Conservation (phyloP, 1,140 invertebrate species). For the Theocolax elegans region DNA sequence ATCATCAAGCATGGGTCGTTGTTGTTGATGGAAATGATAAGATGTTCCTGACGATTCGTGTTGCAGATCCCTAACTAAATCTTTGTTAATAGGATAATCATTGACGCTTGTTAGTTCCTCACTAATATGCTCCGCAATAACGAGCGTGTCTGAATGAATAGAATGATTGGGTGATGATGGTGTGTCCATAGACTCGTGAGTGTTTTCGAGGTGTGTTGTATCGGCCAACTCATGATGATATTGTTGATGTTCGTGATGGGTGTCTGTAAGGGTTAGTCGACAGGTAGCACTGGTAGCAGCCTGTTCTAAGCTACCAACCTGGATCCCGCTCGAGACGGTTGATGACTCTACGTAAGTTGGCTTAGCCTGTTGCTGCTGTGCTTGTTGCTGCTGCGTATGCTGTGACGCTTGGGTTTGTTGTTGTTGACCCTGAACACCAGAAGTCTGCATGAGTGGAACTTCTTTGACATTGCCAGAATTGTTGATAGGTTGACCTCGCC, state of each 20-base stretch:
- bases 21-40: constrained; percentile 32
- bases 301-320: constrained; percentile 67
- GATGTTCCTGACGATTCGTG: constrained; percentile 42
- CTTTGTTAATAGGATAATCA: constrained; percentile 39
- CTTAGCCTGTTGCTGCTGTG: constrained; percentile 9
- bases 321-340: constrained; percentile 66
- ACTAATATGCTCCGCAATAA: constrained; percentile 37
- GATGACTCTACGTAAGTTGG: constrained; percentile 67
- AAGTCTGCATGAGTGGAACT: constrained; percentile 51
- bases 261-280: constrained; percentile 65
- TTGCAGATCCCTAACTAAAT: constrained; percentile 36
- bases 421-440: neutral
- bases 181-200: constrained; percentile 62
- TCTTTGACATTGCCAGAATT: constrained; percentile 61
- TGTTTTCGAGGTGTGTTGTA: constrained; percentile 67
- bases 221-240: constrained; percentile 60
- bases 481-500: constrained; percentile 49
- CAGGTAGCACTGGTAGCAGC: constrained; percentile 55
- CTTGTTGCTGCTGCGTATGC: neutral
- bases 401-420: neutral
- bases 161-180: constrained; percentile 62
- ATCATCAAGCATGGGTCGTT: constrained; percentile 41
- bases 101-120: constrained; percentile 37
- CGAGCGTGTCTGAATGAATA: constrained; percentile 61
- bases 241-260: constrained; percentile 44